These are phyloP conservation scores for Noctuana brunneofusca DNA, from an alignment of 2,888 invertebrate species.

Conservation along the genomic window DNA sequence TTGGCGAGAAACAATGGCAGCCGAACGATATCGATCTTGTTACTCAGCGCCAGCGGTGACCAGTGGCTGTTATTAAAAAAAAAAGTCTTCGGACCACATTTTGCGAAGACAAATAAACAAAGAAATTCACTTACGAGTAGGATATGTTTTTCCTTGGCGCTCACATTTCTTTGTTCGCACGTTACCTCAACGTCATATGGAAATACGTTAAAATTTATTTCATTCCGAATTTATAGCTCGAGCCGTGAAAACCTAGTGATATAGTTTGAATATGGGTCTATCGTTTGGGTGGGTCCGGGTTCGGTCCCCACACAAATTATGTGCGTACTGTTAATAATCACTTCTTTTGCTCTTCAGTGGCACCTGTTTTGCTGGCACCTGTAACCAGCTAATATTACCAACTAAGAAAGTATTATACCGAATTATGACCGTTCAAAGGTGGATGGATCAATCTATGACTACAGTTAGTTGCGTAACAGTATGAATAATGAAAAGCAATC, in stretches of 20 bases:
- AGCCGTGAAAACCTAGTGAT: too few species aligned
- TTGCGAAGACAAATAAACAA: not conserved
- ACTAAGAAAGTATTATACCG: too few species aligned
- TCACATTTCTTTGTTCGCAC: not conserved
- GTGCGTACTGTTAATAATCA: too few species aligned
- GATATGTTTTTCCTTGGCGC: not conserved
- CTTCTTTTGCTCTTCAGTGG: too few species aligned
- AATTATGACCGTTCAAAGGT: not conserved
- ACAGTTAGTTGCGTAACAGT: too few species aligned
- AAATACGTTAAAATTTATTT: not conserved
- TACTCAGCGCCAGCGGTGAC: not conserved
- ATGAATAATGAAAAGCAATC: too few species aligned
- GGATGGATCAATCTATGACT: not conserved
- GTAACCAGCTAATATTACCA: too few species aligned
- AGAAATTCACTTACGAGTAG: not conserved
- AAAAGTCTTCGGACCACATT: not conserved
- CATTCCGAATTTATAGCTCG: too few species aligned
- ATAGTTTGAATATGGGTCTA: too few species aligned
- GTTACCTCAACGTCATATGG: not conserved
- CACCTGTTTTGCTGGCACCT: too few species aligned
- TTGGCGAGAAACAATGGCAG: not conserved
- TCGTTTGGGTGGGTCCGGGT: too few species aligned
- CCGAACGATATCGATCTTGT: slow-evolving; percentile 10
- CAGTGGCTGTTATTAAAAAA: slow-evolving; percentile 1
- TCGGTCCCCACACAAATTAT: too few species aligned